These are phyloP conservation scores for Spisula solida DNA, from an alignment of 2,888 invertebrate genomes.

Conservation along the genomic window DNA sequence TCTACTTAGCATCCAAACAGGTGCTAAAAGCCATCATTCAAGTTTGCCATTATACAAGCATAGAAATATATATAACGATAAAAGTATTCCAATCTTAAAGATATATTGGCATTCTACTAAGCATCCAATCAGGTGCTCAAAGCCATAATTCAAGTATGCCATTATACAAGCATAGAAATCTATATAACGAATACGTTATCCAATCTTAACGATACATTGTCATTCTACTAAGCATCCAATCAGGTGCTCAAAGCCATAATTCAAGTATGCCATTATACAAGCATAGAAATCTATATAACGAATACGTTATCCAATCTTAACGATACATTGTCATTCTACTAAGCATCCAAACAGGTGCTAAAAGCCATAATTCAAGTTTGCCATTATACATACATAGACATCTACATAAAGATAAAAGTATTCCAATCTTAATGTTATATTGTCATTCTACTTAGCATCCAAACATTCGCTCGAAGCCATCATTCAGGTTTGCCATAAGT, in stretches of 20 bases:
- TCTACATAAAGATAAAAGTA: too few species aligned
- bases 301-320: too few species aligned
- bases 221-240: neutral
- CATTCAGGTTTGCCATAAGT: conserved; percentile 19
- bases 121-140: conserved; percentile 7
- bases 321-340: neutral
- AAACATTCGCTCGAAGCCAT: conserved; percentile 30
- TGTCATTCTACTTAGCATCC: neutral
- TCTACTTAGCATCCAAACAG: conserved; percentile 9
- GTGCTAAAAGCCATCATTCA: conserved; percentile 19
- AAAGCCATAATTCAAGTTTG: too few species aligned
- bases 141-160: too few species aligned
- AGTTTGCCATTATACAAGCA: conserved; percentile 38
- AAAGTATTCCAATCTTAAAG: too few species aligned
- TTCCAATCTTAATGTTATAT: neutral
- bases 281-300: too few species aligned
- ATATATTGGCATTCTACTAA: neutral
- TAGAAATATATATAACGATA: too few species aligned
- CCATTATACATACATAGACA: too few species aligned
- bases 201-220: neutral
- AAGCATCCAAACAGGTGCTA: conserved; percentile 16
- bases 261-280: too few species aligned
- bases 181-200: too few species aligned
- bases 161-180: too few species aligned
- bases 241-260: too few species aligned